Evolutionary conservation across 2,888 invertebrate species (phyloP).

Genomic region (Coelinius sp.): DNA sequence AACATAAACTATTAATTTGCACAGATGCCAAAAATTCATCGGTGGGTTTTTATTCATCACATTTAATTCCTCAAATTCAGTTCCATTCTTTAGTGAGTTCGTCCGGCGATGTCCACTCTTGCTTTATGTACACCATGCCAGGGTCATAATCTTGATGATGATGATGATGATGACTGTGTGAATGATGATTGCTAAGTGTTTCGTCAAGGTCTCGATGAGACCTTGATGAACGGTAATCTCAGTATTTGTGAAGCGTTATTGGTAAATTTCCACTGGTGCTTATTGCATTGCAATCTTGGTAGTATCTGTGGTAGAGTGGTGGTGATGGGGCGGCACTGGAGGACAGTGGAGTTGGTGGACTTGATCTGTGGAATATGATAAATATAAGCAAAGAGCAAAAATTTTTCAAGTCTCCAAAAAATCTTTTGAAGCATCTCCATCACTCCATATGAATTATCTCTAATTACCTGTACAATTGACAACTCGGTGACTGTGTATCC

Average conservation of each 20-base stretch:
- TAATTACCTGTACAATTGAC: slow-evolving; percentile 67
- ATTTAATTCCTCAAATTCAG: slow-evolving; percentile 40
- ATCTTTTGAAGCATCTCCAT: too few relatives aligned
- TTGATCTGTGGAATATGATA: slow-evolving; percentile 58
- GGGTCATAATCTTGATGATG: slow-evolving; percentile 56
- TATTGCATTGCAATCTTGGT: slow-evolving; percentile 68
- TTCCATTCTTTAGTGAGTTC: slow-evolving; percentile 66
- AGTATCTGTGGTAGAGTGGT: slow-evolving; percentile 65
- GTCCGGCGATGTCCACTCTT: slow-evolving; percentile 65
- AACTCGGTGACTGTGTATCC: slow-evolving; percentile 67
- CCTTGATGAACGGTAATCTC: slow-evolving; percentile 70
- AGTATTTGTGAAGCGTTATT: slow-evolving; percentile 70
- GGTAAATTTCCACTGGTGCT: slow-evolving; percentile 68
- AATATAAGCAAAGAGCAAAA: background rate
- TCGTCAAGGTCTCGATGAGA: slow-evolving; percentile 61
- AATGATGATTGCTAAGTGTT: slow-evolving; percentile 41
- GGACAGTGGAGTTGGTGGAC: slow-evolving; percentile 67
- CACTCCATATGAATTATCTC: too few relatives aligned
- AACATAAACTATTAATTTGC: slow-evolving; percentile 38
- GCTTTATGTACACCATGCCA: slow-evolving; percentile 65
- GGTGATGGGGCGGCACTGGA: slow-evolving; percentile 67
- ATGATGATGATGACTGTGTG: slow-evolving; percentile 34
- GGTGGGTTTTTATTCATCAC: background rate
- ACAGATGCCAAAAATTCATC: slow-evolving; percentile 39
- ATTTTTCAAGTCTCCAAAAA: background rate